phyloP scores from a whole-genome alignment of 2,113 vertebrate species.

The Fulmarus glacialis region DNA sequence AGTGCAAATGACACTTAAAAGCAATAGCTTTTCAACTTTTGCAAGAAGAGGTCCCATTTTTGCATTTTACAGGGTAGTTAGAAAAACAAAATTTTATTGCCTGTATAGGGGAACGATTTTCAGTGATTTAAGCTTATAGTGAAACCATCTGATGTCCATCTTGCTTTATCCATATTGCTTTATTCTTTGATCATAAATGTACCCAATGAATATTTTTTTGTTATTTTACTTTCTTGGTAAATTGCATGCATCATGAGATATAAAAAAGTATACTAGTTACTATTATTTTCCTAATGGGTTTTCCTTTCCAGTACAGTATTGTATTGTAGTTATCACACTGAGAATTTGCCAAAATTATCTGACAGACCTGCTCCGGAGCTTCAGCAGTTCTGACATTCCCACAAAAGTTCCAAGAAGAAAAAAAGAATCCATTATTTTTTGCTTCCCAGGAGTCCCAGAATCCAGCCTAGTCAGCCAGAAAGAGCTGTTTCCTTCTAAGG shows the following conservation, averaged over 20 bases:
- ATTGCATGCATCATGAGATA: not conserved
- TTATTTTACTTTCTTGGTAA: not conserved
- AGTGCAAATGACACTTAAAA: not conserved
- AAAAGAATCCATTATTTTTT: not conserved
- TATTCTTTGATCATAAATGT: not conserved
- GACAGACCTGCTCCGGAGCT: not conserved
- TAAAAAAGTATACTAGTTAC: not conserved
- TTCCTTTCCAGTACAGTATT: not conserved
- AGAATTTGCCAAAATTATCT: conserved; percentile 2
- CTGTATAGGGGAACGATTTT: not conserved
- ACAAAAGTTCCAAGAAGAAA: not conserved
- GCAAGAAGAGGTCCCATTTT: not conserved
- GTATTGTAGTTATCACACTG: not conserved
- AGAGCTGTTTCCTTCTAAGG: not conserved
- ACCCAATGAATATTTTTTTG: not conserved
- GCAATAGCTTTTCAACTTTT: not conserved
- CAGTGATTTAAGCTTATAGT: not conserved
- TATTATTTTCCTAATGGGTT: not conserved
- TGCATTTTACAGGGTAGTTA: not conserved
- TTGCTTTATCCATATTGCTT: not conserved
- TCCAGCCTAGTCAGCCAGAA: not conserved
- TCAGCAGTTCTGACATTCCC: not conserved
- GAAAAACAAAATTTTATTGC: conserved; percentile 9
- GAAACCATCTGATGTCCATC: not conserved
- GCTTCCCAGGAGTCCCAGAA: not conserved